Conservation (phyloP, 2,888 invertebrate genomes). For the Stramonita haemastoma region DNA sequence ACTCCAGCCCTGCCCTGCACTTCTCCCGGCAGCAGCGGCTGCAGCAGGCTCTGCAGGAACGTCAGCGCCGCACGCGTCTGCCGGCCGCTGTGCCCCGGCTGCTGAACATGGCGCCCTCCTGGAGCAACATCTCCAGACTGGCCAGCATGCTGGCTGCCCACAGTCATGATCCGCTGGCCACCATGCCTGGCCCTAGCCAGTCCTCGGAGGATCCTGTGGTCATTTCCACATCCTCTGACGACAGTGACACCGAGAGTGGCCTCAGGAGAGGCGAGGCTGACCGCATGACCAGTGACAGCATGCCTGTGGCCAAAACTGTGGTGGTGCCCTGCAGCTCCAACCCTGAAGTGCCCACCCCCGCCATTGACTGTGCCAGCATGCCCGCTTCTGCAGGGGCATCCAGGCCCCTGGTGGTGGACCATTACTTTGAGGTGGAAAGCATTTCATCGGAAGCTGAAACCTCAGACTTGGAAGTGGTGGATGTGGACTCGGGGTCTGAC, state of each 20-base stretch:
- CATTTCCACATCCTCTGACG: conserved; percentile 31
- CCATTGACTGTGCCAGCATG: background rate
- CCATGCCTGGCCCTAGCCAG: background rate
- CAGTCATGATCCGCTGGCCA: background rate
- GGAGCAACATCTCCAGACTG: conserved; percentile 35
- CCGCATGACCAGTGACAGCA: background rate
- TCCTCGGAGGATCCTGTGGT: conserved; percentile 24
- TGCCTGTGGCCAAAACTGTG: conserved; percentile 36
- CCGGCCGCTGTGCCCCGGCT: background rate
- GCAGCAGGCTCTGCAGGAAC: conserved; percentile 9
- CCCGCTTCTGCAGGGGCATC: background rate
- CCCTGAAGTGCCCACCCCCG: conserved; percentile 25
- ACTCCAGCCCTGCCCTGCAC: background rate
- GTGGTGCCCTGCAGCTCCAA: conserved; percentile 39
- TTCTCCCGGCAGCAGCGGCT: conserved; percentile 6
- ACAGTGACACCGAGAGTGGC: conserved; percentile 8
- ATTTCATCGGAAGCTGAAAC: conserved; percentile 31
- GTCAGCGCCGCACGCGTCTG: background rate
- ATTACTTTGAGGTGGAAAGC: conserved; percentile 35
- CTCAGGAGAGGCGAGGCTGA: background rate
- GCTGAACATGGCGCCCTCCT: conserved; percentile 9
- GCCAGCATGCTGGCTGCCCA: conserved; percentile 9
- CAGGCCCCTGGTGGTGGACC: background rate
- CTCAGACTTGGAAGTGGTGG: conserved; percentile 21
- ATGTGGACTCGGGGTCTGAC: conserved; percentile 33